These are phyloP conservation scores for Cydia pomonella DNA, from an alignment of 1,140 invertebrate genomes.

Conservation along the genomic window DNA sequence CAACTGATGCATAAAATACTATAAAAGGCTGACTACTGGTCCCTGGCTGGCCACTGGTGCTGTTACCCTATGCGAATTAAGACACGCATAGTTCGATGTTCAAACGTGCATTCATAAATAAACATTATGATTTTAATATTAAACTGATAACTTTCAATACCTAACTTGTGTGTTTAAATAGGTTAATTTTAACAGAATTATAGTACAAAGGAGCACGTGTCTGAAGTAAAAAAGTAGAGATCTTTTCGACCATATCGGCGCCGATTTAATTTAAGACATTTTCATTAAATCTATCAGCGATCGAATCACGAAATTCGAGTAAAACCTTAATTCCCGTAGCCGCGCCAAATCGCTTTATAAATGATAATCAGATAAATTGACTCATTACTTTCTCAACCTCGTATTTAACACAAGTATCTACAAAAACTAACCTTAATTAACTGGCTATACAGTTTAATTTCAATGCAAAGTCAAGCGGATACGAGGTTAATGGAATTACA, in stretches of 20 bases:
- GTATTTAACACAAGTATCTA: not conserved
- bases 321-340: not conserved
- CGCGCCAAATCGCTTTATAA: conserved; percentile 2
- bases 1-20: no score
- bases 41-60: no score
- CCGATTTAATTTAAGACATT: not conserved
- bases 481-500: not conserved
- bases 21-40: no score
- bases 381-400: not conserved
- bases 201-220: no score
- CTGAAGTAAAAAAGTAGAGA: no score
- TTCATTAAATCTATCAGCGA: not conserved
- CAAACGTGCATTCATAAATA: no score
- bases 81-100: no score
- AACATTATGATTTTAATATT: no score
- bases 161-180: no score
- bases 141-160: no score
- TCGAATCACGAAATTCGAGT: not conserved
- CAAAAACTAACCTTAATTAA: not conserved
- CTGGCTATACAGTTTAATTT: not conserved
- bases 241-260: not conserved
- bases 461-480: not conserved
- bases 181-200: no score
- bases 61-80: no score
- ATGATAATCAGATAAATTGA: not conserved